Conservation (phyloP, 2,113 vertebrate genomes). For the Natator depressus region DNA sequence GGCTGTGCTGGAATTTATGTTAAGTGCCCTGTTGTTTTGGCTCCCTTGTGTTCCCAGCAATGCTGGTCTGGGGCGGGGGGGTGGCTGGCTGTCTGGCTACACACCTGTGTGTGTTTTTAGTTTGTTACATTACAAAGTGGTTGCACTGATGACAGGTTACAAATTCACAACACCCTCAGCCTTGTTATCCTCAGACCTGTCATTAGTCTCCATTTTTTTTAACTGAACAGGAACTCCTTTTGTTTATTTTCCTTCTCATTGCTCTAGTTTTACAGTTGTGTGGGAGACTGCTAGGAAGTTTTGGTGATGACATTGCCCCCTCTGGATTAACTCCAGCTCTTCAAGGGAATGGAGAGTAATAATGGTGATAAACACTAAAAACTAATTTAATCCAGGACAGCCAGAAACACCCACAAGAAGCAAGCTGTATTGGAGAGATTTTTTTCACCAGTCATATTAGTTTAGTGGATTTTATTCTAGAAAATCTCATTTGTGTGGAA, state of each 20-base stretch:
- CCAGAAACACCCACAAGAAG: neutral
- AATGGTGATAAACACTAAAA: neutral
- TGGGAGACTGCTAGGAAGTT: neutral
- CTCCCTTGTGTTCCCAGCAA: too few relatives aligned
- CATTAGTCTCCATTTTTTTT: neutral
- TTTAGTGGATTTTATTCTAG: neutral
- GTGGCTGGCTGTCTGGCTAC: too few relatives aligned
- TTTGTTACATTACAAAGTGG: neutral
- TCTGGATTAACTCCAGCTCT: neutral
- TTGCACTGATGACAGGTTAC: neutral
- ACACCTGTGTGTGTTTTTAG: neutral
- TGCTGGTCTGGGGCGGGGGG: too few relatives aligned
- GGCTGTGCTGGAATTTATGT: too few relatives aligned
- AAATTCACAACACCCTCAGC: neutral
- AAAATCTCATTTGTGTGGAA: neutral
- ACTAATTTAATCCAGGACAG: neutral
- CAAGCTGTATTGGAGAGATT: rapidly evolving
- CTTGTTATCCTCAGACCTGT: neutral
- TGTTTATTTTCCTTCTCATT: rapidly evolving
- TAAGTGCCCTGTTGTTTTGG: too few relatives aligned
- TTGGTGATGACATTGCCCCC: neutral
- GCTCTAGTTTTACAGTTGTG: neutral
- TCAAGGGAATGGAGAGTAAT: neutral
- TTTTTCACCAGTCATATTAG: neutral
- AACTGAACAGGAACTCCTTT: rapidly evolving